These are phyloP conservation scores for Nasonia vitripennis DNA, from an alignment of 1,140 invertebrate species.

Conservation along the genomic window DNA sequence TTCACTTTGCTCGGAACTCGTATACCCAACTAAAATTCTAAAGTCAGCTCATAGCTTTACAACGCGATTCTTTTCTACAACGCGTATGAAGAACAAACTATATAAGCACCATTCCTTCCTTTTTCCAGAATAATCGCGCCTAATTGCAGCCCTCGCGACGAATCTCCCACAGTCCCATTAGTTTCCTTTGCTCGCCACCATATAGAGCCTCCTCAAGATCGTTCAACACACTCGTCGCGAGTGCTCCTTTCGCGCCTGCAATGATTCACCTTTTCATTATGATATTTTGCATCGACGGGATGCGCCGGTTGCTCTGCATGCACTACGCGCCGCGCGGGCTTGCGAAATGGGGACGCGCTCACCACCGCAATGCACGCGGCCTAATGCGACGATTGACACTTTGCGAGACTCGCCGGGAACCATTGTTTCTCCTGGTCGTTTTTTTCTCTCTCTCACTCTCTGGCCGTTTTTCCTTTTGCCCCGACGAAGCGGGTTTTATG, in stretches of 20 bases:
- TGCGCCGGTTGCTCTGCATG: background rate
- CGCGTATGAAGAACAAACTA: no score
- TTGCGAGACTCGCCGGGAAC: constrained; percentile 1
- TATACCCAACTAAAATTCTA: background rate
- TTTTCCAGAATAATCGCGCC: background rate
- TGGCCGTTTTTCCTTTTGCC: background rate
- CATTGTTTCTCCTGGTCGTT: background rate
- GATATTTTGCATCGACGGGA: constrained; percentile 3
- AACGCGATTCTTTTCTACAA: no score
- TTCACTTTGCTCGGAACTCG: background rate
- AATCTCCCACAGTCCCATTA: constrained; percentile 4
- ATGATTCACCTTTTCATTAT: background rate
- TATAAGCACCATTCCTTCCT: background rate
- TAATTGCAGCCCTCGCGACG: background rate
- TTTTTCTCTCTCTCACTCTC: background rate
- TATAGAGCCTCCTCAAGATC: background rate
- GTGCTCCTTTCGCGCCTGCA: background rate
- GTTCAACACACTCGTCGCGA: background rate
- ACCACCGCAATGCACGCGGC: background rate
- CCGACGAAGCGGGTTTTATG: background rate
- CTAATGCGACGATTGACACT: constrained; percentile 45
- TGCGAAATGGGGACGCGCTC: constrained; percentile 27
- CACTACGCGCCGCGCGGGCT: background rate
- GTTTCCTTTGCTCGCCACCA: background rate
- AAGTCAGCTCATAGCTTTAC: no score